Evolutionary conservation across 2,888 invertebrate genomes (phyloP).

Genomic region (Neocrepidodera transversa): DNA sequence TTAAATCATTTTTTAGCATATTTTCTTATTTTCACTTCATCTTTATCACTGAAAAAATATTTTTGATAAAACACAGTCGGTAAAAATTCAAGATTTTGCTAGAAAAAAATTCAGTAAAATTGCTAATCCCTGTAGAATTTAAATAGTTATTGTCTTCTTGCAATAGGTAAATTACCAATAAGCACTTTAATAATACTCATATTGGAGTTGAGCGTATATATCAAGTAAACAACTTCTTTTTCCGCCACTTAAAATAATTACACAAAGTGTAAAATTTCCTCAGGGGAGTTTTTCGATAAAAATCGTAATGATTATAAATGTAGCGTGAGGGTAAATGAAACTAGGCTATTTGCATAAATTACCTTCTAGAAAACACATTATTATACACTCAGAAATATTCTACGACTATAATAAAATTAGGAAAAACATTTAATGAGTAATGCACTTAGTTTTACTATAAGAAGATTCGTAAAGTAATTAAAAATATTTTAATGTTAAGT

Average conservation of each 20-base stretch:
- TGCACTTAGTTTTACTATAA: no score
- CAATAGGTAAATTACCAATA: neutral
- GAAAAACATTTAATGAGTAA: no score
- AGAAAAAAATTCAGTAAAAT: no score
- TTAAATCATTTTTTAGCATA: no score
- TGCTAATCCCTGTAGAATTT: no score
- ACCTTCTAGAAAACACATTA: neutral
- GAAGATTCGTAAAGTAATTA: no score
- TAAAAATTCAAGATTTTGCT: no score
- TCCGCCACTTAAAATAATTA: constrained; percentile 10
- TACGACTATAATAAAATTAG: no score
- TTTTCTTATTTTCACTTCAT: no score
- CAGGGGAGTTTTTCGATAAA: constrained; percentile 7
- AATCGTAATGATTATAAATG: constrained; percentile 8
- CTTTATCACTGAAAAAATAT: no score
- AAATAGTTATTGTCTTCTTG: neutral
- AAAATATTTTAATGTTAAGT: no score
- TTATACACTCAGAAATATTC: neutral
- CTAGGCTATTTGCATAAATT: constrained; percentile 1
- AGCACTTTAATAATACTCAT: neutral
- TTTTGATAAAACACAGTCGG: no score
- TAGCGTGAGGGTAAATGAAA: constrained; percentile 12
- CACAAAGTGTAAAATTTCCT: constrained; percentile 5
- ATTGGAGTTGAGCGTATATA: neutral
- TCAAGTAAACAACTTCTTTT: neutral